Conservation (phyloP, 2,888 invertebrate genomes). For the Sipunculus nudus region DNA sequence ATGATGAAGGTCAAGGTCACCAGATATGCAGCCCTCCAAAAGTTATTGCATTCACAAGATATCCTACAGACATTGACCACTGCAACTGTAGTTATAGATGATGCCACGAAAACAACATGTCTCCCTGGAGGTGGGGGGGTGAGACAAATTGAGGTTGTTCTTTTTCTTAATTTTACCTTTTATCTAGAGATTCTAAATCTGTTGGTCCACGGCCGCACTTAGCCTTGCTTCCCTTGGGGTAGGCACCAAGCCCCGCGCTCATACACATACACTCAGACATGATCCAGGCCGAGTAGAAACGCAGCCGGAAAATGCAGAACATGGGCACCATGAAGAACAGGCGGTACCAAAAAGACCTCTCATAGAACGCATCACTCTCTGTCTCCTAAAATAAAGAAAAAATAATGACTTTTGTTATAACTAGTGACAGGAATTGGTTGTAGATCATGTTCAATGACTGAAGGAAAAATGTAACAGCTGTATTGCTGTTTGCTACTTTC, state of each 20-base stretch:
- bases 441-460: constrained; percentile 80
- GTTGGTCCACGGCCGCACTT: constrained; percentile 85
- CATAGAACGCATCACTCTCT: constrained; percentile 79
- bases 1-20: too few species aligned
- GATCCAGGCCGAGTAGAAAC: constrained; percentile 89
- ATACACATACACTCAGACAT: constrained; percentile 93
- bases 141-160: too few species aligned
- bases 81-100: too few species aligned
- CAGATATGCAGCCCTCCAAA: too few species aligned
- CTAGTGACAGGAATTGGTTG: constrained; percentile 72
- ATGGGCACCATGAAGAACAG: constrained; percentile 86
- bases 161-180: constrained; percentile 43
- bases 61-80: too few species aligned
- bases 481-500: too few species aligned
- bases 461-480: too few species aligned
- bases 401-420: constrained; percentile 4
- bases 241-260: constrained; percentile 89
- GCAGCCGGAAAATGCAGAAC: constrained; percentile 87
- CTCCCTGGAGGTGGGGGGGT: too few species aligned
- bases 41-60: too few species aligned
- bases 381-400: constrained; percentile 76
- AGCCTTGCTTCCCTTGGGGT: constrained; percentile 80
- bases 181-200: constrained; percentile 58
- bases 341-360: constrained; percentile 79
- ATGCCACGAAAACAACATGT: too few species aligned